These are phyloP conservation scores for Ceryle rudis DNA, from an alignment of 2,797 vertebrate species.

Conservation along the genomic window DNA sequence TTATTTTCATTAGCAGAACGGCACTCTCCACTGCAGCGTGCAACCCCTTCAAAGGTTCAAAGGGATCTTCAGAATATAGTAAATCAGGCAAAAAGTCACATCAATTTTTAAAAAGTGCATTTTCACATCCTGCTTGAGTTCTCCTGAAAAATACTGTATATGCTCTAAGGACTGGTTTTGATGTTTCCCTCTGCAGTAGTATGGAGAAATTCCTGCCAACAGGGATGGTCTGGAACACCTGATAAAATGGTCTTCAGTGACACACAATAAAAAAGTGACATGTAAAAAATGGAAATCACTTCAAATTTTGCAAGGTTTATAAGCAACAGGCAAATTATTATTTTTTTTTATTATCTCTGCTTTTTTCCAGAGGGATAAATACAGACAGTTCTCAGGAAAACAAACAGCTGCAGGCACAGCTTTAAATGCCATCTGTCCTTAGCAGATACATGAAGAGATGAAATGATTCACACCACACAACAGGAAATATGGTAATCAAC, in stretches of 20 bases:
- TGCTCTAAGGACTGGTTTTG: neutral
- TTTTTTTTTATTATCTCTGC: neutral
- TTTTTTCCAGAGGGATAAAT: slow-evolving; percentile 6
- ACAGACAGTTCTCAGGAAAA: slow-evolving; percentile 60
- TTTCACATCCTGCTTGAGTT: slow-evolving; percentile 28
- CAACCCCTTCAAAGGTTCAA: neutral
- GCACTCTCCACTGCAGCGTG: neutral
- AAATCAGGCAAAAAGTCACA: neutral
- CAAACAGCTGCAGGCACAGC: slow-evolving; percentile 31
- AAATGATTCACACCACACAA: slow-evolving; percentile 17
- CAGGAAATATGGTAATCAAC: slow-evolving; percentile 2
- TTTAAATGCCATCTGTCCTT: slow-evolving; percentile 61
- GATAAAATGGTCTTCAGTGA: slow-evolving; percentile 43
- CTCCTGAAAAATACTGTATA: neutral
- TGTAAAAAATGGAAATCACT: slow-evolving; percentile 21
- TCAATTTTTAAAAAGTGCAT: neutral
- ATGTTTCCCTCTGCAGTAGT: slow-evolving; percentile 28
- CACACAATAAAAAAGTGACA: slow-evolving; percentile 30
- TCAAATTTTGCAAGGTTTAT: slow-evolving; percentile 33
- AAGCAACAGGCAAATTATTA: slow-evolving; percentile 26
- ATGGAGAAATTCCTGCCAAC: slow-evolving; percentile 43
- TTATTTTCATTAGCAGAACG: slow-evolving; percentile 12
- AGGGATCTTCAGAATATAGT: neutral
- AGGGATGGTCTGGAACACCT: slow-evolving; percentile 41
- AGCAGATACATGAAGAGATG: slow-evolving; percentile 9